Evolutionary conservation across 2,797 vertebrate species (phyloP).

Genomic region (Sebastes melanostomus): DNA sequence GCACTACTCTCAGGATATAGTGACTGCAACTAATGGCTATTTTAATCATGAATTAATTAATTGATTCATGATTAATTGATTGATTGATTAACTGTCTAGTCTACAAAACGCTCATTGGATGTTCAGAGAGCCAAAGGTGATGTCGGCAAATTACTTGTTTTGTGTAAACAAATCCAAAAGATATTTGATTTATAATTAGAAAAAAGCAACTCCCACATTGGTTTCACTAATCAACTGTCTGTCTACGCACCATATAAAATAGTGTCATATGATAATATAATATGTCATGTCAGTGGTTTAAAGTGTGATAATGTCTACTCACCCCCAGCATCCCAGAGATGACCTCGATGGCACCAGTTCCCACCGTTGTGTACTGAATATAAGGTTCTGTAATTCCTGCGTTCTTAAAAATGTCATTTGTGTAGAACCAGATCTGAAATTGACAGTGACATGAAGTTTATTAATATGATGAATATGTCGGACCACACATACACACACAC

Average conservation of each 20-base stretch:
- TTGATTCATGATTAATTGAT: neutral
- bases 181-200: neutral
- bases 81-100: neutral
- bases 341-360: conserved; percentile 89
- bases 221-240: neutral
- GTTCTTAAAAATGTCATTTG: conserved; percentile 89
- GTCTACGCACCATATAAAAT: neutral
- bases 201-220: neutral
- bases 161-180: neutral
- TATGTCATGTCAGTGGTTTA: neutral
- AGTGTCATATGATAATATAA: neutral
- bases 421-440: conserved; percentile 95
- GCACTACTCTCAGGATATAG: too few relatives aligned
- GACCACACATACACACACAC: neutral
- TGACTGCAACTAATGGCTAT: neutral
- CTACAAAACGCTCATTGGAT: neutral
- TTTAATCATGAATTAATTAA: neutral
- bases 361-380: conserved; percentile 91
- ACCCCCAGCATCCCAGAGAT: conserved; percentile 89
- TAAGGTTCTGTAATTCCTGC: conserved; percentile 82
- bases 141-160: neutral
- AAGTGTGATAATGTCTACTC: conserved; percentile 55
- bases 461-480: neutral
- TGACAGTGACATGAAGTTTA: conserved; percentile 21
- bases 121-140: neutral